Conservation (phyloP, 92 coral and sea anemone genomes). For the Blastomussa wellsi region DNA sequence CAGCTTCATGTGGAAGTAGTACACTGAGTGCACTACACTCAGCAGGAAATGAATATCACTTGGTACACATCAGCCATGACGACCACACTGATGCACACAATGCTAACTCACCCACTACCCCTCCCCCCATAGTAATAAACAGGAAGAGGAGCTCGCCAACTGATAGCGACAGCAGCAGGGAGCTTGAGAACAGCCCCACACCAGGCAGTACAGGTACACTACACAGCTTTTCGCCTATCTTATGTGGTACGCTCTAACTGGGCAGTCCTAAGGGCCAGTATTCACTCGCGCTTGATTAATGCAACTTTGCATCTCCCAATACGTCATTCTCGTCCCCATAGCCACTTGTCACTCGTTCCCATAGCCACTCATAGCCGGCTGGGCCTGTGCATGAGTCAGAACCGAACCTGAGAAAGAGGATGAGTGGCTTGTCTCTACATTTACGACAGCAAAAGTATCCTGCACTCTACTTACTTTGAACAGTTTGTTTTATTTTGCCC, state of each 20-base stretch:
- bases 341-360: too few relatives aligned
- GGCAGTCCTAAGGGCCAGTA: too few relatives aligned
- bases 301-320: neutral
- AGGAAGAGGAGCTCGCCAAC: slow-evolving; percentile 52
- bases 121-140: slow-evolving; percentile 34
- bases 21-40: slow-evolving; percentile 20
- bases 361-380: too few relatives aligned
- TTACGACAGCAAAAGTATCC: too few relatives aligned
- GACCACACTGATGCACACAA: slow-evolving; percentile 8
- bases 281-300: too few relatives aligned
- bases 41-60: slow-evolving; percentile 26
- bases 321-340: neutral
- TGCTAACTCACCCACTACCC: slow-evolving; percentile 16
- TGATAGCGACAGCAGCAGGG: slow-evolving; percentile 22
- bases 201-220: slow-evolving; percentile 6
- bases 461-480: too few relatives aligned
- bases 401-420: too few relatives aligned
- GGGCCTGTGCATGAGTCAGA: too few relatives aligned
- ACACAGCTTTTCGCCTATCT: neutral
- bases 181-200: slow-evolving; percentile 28
- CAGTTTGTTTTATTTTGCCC: neutral
- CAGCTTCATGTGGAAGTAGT: neutral
- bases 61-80: slow-evolving; percentile 36
- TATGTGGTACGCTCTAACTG: too few relatives aligned
- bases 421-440: too few relatives aligned